Conservation (phyloP, 2,113 vertebrate species). For the Paraplagusia blochii region DNA sequence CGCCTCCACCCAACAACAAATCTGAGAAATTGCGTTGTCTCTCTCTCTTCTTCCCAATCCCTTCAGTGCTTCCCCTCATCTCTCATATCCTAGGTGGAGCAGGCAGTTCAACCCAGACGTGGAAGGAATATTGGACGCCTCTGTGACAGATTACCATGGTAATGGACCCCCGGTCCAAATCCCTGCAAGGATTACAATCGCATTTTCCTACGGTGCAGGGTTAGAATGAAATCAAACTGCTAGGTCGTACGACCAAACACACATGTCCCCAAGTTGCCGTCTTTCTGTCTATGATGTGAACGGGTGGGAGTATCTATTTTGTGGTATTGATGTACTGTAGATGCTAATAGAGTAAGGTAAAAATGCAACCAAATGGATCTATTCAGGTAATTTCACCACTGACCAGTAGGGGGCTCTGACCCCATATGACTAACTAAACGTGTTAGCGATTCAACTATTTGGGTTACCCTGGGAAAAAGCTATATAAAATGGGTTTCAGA, state of each 20-base stretch:
- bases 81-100: constrained; percentile 65
- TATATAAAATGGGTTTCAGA: too few species aligned
- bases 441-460: too few species aligned
- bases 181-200: constrained; percentile 73
- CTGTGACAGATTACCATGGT: constrained; percentile 73
- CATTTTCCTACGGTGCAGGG: constrained; percentile 74
- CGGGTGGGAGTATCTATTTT: too few species aligned
- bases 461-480: too few species aligned
- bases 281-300: too few species aligned
- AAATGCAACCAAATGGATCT: too few species aligned
- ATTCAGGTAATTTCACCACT: too few species aligned
- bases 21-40: constrained; percentile 66
- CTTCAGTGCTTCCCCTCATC: constrained; percentile 20
- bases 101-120: constrained; percentile 76
- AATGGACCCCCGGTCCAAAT: constrained; percentile 78
- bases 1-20: constrained; percentile 55
- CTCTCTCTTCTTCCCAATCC: constrained; percentile 32
- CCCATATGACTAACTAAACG: too few species aligned
- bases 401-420: too few species aligned
- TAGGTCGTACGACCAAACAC: constrained; percentile 5
- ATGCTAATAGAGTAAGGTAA: too few species aligned
- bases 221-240: constrained; percentile 64
- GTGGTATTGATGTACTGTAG: too few species aligned
- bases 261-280: neutral
- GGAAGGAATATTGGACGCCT: constrained; percentile 70